A percentile compares a stretch with the other conserved stretches of the same genome.
Conservation (phyloP, 2,113 vertebrate genomes). For the Phrynocephalus versicolor region DNA sequence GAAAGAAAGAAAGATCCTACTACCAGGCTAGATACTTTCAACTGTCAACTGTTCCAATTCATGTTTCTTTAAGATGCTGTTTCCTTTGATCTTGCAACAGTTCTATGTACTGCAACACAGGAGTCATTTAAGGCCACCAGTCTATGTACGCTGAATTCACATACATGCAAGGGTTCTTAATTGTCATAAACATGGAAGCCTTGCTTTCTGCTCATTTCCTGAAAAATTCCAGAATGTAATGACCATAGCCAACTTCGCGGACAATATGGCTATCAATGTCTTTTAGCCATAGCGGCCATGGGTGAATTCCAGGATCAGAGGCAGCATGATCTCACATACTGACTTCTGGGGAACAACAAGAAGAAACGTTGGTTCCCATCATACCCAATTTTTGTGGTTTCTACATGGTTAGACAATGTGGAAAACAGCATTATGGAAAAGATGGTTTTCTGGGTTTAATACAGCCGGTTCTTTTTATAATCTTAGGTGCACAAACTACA, state of each 20-base stretch:
- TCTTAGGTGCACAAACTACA: background rate
- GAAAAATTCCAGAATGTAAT: background rate
- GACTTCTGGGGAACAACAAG: background rate
- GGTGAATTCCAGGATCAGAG: background rate
- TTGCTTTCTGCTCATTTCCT: background rate
- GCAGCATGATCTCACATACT: background rate
- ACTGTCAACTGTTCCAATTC: background rate
- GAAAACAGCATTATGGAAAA: background rate
- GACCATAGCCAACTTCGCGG: background rate
- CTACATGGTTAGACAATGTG: background rate
- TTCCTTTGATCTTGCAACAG: background rate
- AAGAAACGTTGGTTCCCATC: background rate
- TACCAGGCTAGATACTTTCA: background rate
- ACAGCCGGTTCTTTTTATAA: background rate
- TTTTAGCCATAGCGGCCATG: background rate
- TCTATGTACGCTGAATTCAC: background rate
- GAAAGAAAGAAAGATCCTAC: no score
- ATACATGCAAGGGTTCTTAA: background rate
- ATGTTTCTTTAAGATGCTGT: background rate
- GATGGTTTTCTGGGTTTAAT: background rate
- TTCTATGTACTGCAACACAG: background rate
- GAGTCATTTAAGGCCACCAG: background rate
- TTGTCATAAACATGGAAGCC: background rate
- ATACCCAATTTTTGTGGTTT: background rate
- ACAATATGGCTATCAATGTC: background rate